Evolutionary conservation across 1,140 invertebrate species (phyloP).

Genomic region (Papilio xuthus): DNA sequence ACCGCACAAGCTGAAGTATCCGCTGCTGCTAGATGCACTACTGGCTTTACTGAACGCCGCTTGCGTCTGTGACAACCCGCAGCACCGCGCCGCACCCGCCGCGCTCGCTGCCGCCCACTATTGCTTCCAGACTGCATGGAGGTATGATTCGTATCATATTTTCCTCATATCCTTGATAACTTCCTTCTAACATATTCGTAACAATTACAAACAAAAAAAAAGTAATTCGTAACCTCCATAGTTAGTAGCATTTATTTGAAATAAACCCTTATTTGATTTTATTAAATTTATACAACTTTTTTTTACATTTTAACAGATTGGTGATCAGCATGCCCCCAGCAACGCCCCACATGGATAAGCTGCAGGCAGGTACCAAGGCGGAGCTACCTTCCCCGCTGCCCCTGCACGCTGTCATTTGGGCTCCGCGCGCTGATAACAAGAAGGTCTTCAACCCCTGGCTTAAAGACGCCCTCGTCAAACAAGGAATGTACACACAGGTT

Average conservation of each 20-base stretch:
- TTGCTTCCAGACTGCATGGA: slow-evolving; percentile 94
- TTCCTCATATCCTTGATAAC: no score
- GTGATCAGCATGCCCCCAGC: slow-evolving; percentile 90
- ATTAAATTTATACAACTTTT: background rate
- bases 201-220: no score
- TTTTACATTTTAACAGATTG: slow-evolving; percentile 45
- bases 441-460: slow-evolving; percentile 87
- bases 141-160: slow-evolving; percentile 72
- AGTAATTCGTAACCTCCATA: no score
- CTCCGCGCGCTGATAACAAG: slow-evolving; percentile 86
- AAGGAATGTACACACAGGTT: slow-evolving; percentile 91
- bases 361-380: slow-evolving; percentile 84
- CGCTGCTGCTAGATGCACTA: slow-evolving; percentile 91
- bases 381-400: slow-evolving; percentile 71
- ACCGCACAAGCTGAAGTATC: slow-evolving; percentile 94
- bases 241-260: background rate
- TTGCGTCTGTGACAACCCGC: slow-evolving; percentile 85
- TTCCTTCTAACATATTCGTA: no score
- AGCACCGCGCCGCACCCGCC: slow-evolving; percentile 82
- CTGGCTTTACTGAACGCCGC: slow-evolving; percentile 90
- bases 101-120: slow-evolving; percentile 94
- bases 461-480: slow-evolving; percentile 93
- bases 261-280: background rate
- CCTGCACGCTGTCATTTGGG: slow-evolving; percentile 82
- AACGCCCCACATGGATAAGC: slow-evolving; percentile 90